These are phyloP conservation scores for Telmatherina bonti DNA, from an alignment of 2,797 vertebrate species.

Conservation along the genomic window DNA sequence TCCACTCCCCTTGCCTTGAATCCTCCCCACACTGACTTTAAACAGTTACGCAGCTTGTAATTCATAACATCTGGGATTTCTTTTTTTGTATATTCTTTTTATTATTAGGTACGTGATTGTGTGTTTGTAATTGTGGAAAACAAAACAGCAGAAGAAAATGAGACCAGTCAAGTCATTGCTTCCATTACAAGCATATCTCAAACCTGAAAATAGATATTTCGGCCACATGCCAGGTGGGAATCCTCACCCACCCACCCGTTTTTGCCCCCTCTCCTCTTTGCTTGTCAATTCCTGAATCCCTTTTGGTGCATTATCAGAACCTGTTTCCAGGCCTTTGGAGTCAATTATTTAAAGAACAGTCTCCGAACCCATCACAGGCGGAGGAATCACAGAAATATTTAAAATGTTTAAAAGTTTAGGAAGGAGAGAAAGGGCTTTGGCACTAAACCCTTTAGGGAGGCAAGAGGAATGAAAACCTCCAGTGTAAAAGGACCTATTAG, in stretches of 20 bases:
- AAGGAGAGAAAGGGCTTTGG: slow-evolving; percentile 82
- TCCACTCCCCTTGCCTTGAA: too few relatives aligned
- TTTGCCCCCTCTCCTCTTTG: slow-evolving; percentile 21
- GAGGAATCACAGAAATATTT: slow-evolving; percentile 86
- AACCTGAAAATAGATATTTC: not conserved
- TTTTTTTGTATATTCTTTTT: too few relatives aligned
- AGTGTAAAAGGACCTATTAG: slow-evolving; percentile 88
- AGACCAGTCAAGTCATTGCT: not conserved
- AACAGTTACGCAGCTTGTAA: too few relatives aligned
- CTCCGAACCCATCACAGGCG: slow-evolving; percentile 68
- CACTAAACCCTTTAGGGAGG: slow-evolving; percentile 84
- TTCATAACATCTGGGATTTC: too few relatives aligned
- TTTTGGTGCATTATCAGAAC: slow-evolving; percentile 72
- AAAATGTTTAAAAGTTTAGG: slow-evolving; percentile 84
- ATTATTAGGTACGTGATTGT: too few relatives aligned
- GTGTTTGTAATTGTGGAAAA: too few relatives aligned
- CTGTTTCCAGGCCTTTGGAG: slow-evolving; percentile 70
- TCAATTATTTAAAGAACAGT: slow-evolving; percentile 74
- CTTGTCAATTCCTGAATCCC: slow-evolving; percentile 55
- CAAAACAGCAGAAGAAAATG: not conserved
- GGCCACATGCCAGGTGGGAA: not conserved
- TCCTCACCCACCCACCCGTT: not conserved
- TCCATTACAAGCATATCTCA: not conserved
- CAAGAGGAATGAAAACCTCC: slow-evolving; percentile 85
- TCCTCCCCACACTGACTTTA: too few relatives aligned